phyloP scores from a whole-genome alignment of 2,797 vertebrate genomes.

The Alosa sapidissima region DNA sequence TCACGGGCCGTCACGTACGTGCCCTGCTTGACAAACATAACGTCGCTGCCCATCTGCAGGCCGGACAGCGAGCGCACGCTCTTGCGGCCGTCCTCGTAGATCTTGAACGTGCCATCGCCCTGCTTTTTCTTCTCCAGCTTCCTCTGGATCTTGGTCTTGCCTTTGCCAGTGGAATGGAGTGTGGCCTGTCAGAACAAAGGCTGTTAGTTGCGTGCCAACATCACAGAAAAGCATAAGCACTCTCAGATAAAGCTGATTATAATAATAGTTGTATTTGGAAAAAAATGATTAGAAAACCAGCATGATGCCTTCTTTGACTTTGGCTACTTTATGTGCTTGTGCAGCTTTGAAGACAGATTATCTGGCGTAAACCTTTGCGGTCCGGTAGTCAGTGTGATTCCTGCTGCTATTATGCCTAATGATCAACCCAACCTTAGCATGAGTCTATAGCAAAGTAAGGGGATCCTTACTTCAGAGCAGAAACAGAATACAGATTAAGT shows the following conservation, averaged over 20 bases:
- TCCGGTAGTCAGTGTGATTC: background rate
- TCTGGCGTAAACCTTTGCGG: background rate
- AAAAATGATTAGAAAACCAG: background rate
- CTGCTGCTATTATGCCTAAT: background rate
- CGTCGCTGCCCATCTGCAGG: constrained; percentile 85
- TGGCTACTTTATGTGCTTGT: background rate
- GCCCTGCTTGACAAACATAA: constrained; percentile 93
- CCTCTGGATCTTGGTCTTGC: constrained; percentile 88
- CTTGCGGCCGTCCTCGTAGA: constrained; percentile 89
- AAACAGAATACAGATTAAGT: background rate
- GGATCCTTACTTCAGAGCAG: background rate
- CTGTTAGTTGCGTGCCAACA: background rate
- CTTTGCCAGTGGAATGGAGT: constrained; percentile 83
- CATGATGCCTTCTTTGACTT: background rate
- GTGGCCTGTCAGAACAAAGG: background rate
- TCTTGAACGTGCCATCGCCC: constrained; percentile 85
- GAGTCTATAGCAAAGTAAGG: background rate
- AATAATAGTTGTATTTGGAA: background rate
- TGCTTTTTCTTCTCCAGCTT: constrained; percentile 92
- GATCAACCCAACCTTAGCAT: background rate
- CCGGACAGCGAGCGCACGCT: constrained; percentile 88
- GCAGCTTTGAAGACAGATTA: background rate
- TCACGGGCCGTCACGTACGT: constrained; percentile 73
- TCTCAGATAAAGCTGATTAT: background rate
- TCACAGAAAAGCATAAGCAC: background rate